Evolutionary conservation across 2,797 vertebrate genomes (phyloP).

Genomic region (Stomatorhinus walkeri): DNA sequence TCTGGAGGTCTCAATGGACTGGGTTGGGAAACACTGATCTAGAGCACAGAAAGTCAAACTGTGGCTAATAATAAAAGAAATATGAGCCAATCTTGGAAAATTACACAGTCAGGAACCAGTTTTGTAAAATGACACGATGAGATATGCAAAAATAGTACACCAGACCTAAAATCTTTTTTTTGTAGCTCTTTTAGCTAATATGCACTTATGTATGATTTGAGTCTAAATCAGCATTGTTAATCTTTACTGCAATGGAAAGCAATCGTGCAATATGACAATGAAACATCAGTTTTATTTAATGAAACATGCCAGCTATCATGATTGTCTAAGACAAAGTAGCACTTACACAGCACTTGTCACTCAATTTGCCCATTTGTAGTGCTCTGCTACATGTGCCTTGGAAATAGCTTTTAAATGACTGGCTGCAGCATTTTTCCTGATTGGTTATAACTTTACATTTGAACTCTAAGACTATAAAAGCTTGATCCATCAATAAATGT

Average conservation of each 20-base stretch:
- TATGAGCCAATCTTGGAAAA: not conserved
- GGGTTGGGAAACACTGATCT: not conserved
- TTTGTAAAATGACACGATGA: not conserved
- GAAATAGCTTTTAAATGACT: not conserved
- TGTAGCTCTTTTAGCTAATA: not conserved
- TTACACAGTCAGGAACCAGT: not conserved
- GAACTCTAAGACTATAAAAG: not conserved
- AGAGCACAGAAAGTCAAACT: not conserved
- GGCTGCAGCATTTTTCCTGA: not conserved
- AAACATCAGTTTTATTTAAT: not conserved
- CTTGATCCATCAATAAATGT: not conserved
- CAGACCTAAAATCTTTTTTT: not conserved
- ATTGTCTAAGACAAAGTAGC: not conserved
- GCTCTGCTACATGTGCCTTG: not conserved
- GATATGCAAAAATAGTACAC: not conserved
- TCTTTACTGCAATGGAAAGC: not conserved
- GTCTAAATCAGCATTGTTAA: not conserved
- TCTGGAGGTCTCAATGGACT: not conserved
- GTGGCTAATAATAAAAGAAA: not conserved
- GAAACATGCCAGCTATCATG: not conserved
- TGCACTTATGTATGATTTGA: conserved; percentile 2
- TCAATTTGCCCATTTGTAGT: not conserved
- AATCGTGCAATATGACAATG: not conserved
- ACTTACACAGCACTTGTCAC: not conserved
- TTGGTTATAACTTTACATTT: not conserved